Evolutionary conservation across 2,888 invertebrate species (phyloP), one percentile per base, ranked within the genome.

Genomic region (Osmoderma eremita): DNA sequence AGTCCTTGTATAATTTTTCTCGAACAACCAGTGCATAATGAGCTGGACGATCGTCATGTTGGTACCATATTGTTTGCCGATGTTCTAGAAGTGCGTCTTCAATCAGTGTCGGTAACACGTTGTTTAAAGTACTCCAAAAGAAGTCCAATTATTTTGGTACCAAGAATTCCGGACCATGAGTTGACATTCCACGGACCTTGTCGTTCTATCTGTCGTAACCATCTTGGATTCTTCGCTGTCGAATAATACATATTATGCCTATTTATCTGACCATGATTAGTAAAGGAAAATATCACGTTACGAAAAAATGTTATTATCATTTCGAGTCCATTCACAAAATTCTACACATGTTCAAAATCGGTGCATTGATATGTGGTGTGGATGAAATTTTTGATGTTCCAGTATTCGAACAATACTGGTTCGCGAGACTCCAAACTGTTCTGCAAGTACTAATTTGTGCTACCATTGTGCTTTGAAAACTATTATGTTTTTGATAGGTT

Each of bases 331-430:
- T 22, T 49, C 20, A 20, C 49, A 49, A 49, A 49, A 49, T 24
- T 24, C 17, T 50, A 22, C 13, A 30, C n/a, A 6, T 13, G 12
- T 50, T 50, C 24, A 50, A 24, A 22, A n/a, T 22, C 3, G 15
- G 24, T 30, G 24, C 12, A 50, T 24, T n/a, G 50, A 50, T 30
- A 50, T 50, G 13, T 24, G 50, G 22, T 50, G n/a, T 50, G 50
- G 24, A 22, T 15, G 24, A 49, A 20, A 20, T 30, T 49, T 20
- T 49, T 20, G 20, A 10, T 49, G 18, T 8, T 49, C 20, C 20
- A 49, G 22, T 49, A 49, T 49, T 49, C 22, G 49, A 49, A 18
- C n/a, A 49, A 49, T 22, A 22, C 22, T 50, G 13, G 30, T 30
- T 22, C 50, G 50, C 12, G 22, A 49, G n/a, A n/a, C 22, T 22